Evolutionary conservation across 2,888 invertebrate genomes (phyloP), one percentile per base, ranked within the genome.

Genomic region (Drosophila testacea): DNA sequence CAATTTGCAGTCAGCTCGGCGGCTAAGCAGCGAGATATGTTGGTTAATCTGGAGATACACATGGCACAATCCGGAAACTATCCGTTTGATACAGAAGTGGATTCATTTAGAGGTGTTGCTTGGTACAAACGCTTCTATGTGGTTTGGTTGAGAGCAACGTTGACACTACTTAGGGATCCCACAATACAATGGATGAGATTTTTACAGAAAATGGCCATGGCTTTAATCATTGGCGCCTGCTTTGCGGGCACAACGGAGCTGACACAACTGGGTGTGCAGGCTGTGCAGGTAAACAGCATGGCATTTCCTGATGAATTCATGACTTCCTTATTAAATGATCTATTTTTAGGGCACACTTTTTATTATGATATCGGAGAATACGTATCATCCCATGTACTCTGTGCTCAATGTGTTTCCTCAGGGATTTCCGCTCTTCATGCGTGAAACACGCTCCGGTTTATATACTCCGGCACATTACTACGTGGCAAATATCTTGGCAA

Each of bases 341-440:
- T 9, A 13, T 4, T 48, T 67, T 9, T 50, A 98, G 91, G 98
- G 98, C 4, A 96, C 96, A 0, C 93, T 98, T 6, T 98, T 98
- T 92, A 95, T 97, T 78, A 94, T 98, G 92, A 96, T 97, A 46
- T 95, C 97, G 0, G 98, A 98, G 93, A 97, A 97, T 90, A 97
- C 97, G 0, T 98, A 98, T 92, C 95, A 95, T 60, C 97, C 97
- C 0, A 96, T 98, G 96, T 98, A 98, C 92, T 96, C 97, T 0
- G 96, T 97, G 0, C 93, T 98, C 42, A 95, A 96, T 78, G 94
- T 96, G 84, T 97, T 98, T 89, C 97, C 97, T 0, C 95, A 95
- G 81, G 94, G 94, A 90, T 95, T 97, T 72, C 97, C 98, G 0
- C 93, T 98, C 47, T 95, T 98, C 86, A 93, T 96, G 41, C 93